Percentiles rank a stretch among this genome's conserved stretches.
These are phyloP conservation scores for Calephelis virginiensis DNA, from an alignment of 1,140 invertebrate genomes.

Conservation along the genomic window DNA sequence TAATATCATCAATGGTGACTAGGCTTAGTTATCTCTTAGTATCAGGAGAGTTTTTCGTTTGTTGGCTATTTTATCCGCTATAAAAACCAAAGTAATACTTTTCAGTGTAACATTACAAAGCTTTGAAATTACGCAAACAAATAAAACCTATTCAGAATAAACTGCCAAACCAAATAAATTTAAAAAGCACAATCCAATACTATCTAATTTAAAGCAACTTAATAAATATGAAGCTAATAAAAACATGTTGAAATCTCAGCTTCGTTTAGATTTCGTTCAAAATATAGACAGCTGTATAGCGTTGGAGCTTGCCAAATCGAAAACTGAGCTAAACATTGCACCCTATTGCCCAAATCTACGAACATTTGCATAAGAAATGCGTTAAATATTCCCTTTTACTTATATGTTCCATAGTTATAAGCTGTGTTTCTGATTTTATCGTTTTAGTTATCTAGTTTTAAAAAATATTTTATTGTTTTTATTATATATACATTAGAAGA, in stretches of 20 bases:
- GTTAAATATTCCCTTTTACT: conserved; percentile 15
- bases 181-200: neutral
- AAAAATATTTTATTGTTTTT: neutral
- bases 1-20: too few relatives aligned
- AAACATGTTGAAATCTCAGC: conserved; percentile 12
- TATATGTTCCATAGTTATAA: neutral
- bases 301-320: conserved; percentile 10
- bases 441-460: neutral
- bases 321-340: conserved; percentile 17
- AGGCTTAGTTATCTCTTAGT: too few relatives aligned
- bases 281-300: conserved; percentile 16
- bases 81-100: too few relatives aligned
- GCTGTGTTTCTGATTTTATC: neutral
- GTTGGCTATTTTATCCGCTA: too few relatives aligned
- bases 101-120: too few relatives aligned
- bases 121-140: neutral
- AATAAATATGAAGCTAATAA: conserved; percentile 17
- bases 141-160: neutral
- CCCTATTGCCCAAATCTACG: conserved; percentile 16
- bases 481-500: neutral
- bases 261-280: conserved; percentile 15
- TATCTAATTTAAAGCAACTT: conserved; percentile 15
- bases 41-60: too few relatives aligned
- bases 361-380: conserved; percentile 16
- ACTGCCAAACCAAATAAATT: neutral